Conservation (phyloP, 92 coral and sea anemone genomes). For the Heteractis magnifica region DNA sequence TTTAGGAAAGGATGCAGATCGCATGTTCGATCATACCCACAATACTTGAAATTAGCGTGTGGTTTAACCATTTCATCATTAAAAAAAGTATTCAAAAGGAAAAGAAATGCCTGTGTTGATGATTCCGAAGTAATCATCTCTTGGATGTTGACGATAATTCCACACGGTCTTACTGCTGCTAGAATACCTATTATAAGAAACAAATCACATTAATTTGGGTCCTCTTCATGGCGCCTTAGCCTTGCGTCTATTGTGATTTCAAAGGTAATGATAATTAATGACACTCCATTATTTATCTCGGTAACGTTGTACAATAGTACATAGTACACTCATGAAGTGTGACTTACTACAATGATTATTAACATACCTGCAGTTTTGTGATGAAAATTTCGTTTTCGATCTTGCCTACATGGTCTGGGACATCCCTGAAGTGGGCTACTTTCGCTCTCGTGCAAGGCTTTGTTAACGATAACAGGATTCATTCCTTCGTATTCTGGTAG, state of each 20-base stretch:
- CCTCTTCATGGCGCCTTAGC: slow-evolving; percentile 2
- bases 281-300: neutral
- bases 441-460: neutral
- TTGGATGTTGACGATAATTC: slow-evolving; percentile 15
- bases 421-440: neutral
- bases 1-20: neutral
- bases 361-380: slow-evolving; percentile 1
- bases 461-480: slow-evolving; percentile 4
- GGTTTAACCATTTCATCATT: neutral
- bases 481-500: neutral
- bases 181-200: neutral
- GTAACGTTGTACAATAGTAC: neutral
- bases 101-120: slow-evolving; percentile 14
- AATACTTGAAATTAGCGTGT: neutral
- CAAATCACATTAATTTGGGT: neutral
- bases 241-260: neutral
- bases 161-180: slow-evolving; percentile 18
- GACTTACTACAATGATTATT: neutral
- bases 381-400: neutral
- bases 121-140: slow-evolving; percentile 17
- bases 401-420: neutral
- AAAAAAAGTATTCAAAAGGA: neutral
- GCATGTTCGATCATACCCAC: slow-evolving; percentile 8
- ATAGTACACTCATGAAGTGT: no score
- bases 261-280: neutral